Conservation (phyloP, 2,888 invertebrate species). For the Pseudeuparius sepicola region DNA sequence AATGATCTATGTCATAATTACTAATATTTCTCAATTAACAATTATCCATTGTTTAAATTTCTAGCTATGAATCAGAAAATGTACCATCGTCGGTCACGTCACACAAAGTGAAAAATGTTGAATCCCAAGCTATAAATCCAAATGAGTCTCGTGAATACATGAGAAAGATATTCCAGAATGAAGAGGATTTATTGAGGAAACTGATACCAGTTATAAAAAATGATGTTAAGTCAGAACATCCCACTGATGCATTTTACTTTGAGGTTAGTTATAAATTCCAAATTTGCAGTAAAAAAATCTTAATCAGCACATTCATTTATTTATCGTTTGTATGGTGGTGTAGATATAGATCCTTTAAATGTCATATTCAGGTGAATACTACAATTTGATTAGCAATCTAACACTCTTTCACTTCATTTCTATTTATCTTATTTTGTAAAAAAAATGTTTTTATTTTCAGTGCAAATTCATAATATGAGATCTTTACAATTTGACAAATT, state of each 20-base stretch:
- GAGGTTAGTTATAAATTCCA: conserved; percentile 43
- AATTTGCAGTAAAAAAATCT: too few species aligned
- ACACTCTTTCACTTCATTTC: too few species aligned
- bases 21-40: neutral
- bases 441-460: too few species aligned
- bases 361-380: too few species aligned
- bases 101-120: conserved; percentile 19
- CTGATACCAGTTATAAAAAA: conserved; percentile 34
- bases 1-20: conserved; percentile 4
- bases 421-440: too few species aligned
- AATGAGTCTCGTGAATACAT: conserved; percentile 32
- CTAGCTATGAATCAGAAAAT: conserved; percentile 2
- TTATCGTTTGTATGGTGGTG: too few species aligned
- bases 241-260: conserved; percentile 81
- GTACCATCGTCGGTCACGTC: conserved; percentile 5
- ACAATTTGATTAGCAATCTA: too few species aligned
- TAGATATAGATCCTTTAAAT: too few species aligned
- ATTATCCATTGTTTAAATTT: too few species aligned
- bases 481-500: too few species aligned
- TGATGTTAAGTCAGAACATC: conserved; percentile 35
- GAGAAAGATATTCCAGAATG: conserved; percentile 59
- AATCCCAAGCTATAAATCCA: conserved; percentile 33
- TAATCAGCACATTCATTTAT: too few species aligned
- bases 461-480: too few species aligned
- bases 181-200: conserved; percentile 56